Conservation (phyloP, 2,113 vertebrate genomes). For the Fregata magnificens region DNA sequence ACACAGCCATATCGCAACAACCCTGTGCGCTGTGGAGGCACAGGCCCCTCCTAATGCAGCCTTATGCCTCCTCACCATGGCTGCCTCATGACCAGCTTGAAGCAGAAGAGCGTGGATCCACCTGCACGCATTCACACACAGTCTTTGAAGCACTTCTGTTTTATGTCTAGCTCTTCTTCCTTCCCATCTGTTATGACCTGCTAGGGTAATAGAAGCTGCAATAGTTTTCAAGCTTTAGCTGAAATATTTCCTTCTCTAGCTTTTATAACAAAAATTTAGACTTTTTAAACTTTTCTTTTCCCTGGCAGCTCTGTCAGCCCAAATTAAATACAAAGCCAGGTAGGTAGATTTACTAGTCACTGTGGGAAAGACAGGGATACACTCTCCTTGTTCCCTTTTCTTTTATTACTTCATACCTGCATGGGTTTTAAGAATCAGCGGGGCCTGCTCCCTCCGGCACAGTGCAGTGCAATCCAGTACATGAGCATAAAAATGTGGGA, state of each 20-base stretch:
- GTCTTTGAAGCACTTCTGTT: background rate
- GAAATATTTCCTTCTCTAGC: background rate
- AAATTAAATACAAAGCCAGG: background rate
- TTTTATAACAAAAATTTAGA: background rate
- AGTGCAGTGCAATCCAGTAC: background rate
- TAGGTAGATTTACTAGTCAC: background rate
- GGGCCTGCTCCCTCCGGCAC: background rate
- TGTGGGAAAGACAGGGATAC: background rate
- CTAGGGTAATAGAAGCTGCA: background rate
- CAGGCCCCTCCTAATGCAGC: accelerated
- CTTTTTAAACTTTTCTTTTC: background rate
- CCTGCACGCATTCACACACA: background rate
- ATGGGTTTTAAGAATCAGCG: background rate
- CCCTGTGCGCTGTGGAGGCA: background rate
- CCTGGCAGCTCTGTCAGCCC: background rate
- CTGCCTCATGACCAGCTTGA: background rate
- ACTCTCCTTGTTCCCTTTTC: background rate
- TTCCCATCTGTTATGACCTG: background rate
- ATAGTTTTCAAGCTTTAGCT: background rate
- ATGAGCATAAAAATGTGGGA: background rate
- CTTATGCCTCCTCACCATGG: accelerated
- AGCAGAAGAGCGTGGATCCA: accelerated
- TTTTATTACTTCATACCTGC: background rate
- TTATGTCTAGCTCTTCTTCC: background rate
- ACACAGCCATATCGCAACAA: accelerated